Percentiles rank a stretch among this genome's conserved stretches.
These are phyloP conservation scores for Euproctis similis DNA, from an alignment of 2,888 invertebrate species.

Conservation along the genomic window DNA sequence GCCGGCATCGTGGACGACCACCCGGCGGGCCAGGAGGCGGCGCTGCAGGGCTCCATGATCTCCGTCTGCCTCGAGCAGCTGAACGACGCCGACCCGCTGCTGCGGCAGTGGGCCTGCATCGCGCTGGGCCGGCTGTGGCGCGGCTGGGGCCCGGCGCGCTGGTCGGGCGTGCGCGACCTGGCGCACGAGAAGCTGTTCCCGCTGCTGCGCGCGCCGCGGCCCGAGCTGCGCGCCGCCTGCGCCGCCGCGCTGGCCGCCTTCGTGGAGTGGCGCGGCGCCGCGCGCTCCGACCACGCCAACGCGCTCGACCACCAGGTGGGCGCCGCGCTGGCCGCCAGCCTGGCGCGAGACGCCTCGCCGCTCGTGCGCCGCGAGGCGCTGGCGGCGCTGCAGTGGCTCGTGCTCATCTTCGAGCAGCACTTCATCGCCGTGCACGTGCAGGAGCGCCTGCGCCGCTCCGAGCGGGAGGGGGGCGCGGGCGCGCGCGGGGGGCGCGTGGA, in stretches of 20 bases:
- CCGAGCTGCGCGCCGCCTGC: conserved; percentile 77
- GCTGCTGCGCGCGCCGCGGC: conserved; percentile 85
- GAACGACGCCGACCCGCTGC: conserved; percentile 73
- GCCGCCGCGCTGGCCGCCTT: conserved; percentile 97
- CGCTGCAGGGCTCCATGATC: conserved; percentile 88
- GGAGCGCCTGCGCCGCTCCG: conserved; percentile 47
- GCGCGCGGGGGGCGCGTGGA: conserved; percentile 25
- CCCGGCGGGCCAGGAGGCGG: conserved; percentile 91
- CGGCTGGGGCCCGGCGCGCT: conserved; percentile 84
- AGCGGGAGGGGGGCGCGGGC: conserved; percentile 19
- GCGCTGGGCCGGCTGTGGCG: conserved; percentile 95
- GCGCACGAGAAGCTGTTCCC: conserved; percentile 96
- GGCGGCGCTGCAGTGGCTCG: conserved; percentile 87
- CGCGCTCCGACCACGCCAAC: conserved; percentile 94
- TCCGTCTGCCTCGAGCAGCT: conserved; percentile 95
- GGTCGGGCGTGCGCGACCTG: conserved; percentile 96
- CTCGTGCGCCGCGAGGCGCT: conserved; percentile 91
- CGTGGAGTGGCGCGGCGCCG: conserved; percentile 85
- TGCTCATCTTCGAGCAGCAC: conserved; percentile 89
- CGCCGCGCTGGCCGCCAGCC: conserved; percentile 87
- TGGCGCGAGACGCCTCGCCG: conserved; percentile 87
- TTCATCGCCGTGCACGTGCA: conserved; percentile 87
- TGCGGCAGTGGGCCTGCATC: conserved; percentile 93
- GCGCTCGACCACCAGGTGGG: conserved; percentile 95
- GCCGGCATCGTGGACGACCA: conserved; percentile 95